Percentiles rank a stretch among this genome's conserved stretches.
Evolutionary conservation across 2,888 invertebrate species (phyloP).

Genomic region (Junonia oenone): DNA sequence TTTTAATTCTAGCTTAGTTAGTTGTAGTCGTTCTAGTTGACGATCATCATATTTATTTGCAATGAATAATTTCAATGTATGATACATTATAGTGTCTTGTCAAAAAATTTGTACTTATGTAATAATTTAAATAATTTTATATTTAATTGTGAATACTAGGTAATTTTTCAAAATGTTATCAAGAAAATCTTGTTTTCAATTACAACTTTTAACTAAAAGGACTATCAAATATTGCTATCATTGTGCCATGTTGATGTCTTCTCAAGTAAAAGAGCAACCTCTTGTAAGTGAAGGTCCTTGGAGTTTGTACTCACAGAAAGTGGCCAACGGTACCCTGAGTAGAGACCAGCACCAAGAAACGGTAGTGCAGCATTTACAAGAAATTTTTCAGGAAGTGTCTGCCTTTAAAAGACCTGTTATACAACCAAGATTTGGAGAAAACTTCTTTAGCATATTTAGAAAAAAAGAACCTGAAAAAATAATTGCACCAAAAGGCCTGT

Average conservation of each 20-base stretch:
- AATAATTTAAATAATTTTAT: conserved; percentile 9
- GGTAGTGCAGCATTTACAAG: conserved; percentile 85
- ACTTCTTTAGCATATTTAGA: conserved; percentile 59
- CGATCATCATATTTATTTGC: neutral
- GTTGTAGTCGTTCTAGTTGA: neutral
- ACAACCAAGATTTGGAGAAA: conserved; percentile 35
- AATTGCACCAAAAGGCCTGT: conserved; percentile 87
- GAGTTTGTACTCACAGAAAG: conserved; percentile 76
- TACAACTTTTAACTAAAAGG: conserved; percentile 46
- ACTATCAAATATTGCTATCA: conserved; percentile 52
- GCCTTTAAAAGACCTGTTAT: conserved; percentile 69
- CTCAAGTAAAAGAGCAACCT: conserved; percentile 44
- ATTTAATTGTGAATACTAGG: neutral
- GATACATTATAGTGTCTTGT: neutral
- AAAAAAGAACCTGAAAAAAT: conserved; percentile 59
- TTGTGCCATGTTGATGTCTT: conserved; percentile 54
- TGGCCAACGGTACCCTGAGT: conserved; percentile 78
- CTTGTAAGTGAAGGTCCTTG: conserved; percentile 63
- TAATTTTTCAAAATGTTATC: conserved; percentile 44
- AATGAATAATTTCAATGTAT: neutral
- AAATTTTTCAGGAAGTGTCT: conserved; percentile 82
- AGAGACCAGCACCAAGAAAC: conserved; percentile 86
- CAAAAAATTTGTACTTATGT: conserved; percentile 16
- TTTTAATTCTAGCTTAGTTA: conserved; percentile 14
- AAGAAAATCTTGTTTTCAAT: conserved; percentile 43